A percentile compares a stretch with the other conserved stretches of the same genome.
These are phyloP conservation scores for Cloeon dipterum DNA, from an alignment of 2,888 invertebrate genomes.

Conservation along the genomic window DNA sequence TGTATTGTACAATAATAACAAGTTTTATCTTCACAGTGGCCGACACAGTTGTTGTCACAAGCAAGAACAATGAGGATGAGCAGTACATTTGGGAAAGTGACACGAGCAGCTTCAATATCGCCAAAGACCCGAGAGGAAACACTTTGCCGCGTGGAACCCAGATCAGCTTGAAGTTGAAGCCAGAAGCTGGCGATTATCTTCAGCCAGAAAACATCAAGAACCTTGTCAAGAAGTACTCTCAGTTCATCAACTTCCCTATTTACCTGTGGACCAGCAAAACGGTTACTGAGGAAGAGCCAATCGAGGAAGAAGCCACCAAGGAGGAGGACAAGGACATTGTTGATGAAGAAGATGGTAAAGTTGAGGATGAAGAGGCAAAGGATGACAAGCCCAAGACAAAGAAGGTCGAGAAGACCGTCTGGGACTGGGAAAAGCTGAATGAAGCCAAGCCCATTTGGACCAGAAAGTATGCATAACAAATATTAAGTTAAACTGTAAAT, in stretches of 20 bases:
- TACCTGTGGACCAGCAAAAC: slow-evolving; percentile 74
- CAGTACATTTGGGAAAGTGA: slow-evolving; percentile 99
- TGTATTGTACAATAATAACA: background rate
- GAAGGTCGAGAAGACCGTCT: slow-evolving; percentile 79
- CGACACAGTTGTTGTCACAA: slow-evolving; percentile 83
- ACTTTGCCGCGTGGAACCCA: slow-evolving; percentile 78
- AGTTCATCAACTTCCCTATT: slow-evolving; percentile 99
- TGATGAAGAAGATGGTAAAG: slow-evolving; percentile 24
- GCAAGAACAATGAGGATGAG: slow-evolving; percentile 80
- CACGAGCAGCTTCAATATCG: slow-evolving; percentile 68
- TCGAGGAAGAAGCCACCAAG: slow-evolving; percentile 29
- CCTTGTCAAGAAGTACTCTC: slow-evolving; percentile 91
- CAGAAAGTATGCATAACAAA: slow-evolving; percentile 50
- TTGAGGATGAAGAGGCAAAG: slow-evolving; percentile 45
- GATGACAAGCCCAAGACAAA: slow-evolving; percentile 55
- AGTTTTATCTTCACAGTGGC: slow-evolving; percentile 42
- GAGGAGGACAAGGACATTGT: slow-evolving; percentile 18
- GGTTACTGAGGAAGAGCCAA: slow-evolving; percentile 48
- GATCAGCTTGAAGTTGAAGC: slow-evolving; percentile 77
- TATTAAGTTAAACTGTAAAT: too few species aligned
- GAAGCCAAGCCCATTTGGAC: slow-evolving; percentile 99
- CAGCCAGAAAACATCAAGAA: slow-evolving; percentile 77
- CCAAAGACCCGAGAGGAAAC: slow-evolving; percentile 82
- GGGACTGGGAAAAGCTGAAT: slow-evolving; percentile 93
- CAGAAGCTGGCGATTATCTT: slow-evolving; percentile 89